Conservation (phyloP, 2,888 invertebrate genomes). For the Graphium colonna region DNA sequence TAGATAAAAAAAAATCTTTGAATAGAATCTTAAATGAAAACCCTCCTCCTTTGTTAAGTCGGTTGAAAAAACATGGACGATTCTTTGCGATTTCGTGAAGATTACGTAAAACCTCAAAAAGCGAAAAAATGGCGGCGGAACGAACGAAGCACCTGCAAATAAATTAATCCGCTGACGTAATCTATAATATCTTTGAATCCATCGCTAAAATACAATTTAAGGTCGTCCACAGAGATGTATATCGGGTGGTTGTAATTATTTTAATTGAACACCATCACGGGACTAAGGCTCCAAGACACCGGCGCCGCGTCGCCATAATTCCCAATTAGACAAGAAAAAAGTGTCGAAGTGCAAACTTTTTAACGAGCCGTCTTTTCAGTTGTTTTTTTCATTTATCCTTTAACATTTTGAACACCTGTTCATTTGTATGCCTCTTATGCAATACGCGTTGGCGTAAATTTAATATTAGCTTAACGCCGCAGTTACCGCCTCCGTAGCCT, state of each 20-base stretch:
- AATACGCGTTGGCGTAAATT: no score
- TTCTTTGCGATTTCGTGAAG: no score
- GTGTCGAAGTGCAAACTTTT: conserved; percentile 14
- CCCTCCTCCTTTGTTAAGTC: no score
- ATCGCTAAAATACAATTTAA: conserved; percentile 1
- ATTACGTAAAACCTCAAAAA: neutral
- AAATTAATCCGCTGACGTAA: conserved; percentile 8
- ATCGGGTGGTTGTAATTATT: neutral
- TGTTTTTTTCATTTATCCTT: neutral
- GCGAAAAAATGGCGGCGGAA: conserved; percentile 1
- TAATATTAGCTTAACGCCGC: no score
- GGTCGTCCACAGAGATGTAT: neutral
- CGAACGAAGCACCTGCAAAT: neutral
- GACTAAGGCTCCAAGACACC: neutral
- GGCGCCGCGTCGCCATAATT: conserved; percentile 4
- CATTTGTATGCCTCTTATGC: no score
- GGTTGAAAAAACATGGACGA: no score
- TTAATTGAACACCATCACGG: conserved; percentile 1
- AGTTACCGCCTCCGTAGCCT: no score
- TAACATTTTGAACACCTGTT: conserved; percentile 5
- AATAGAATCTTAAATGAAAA: no score
- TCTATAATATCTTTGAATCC: neutral
- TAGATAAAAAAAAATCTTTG: no score
- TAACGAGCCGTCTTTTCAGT: neutral
- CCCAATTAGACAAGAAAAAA: conserved; percentile 10